Base-by-base conservation (phyloP, 1,140 invertebrate species). In the Heliconius nattereri region DNA sequence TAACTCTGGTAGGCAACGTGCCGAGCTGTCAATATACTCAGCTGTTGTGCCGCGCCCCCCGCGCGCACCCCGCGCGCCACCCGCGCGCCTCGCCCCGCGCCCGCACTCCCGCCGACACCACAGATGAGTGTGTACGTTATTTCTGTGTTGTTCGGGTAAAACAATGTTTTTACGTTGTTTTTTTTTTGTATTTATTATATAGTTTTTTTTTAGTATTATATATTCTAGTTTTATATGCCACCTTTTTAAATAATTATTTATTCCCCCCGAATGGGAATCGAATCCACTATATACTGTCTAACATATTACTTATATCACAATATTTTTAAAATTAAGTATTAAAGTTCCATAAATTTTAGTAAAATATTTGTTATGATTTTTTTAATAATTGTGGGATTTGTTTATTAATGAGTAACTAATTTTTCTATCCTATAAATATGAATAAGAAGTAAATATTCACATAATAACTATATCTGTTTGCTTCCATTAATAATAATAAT, bases 11-110 rank as follows among this genome's bases (percentile, higher is more conserved):
- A 85, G 89, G 87, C 90, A 94, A 91, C 91, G 91, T 91, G 92
- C 88, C 71, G 82, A 84, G 90, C 91, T 94, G 94, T 94, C 94
- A 94, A 95, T 95, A 95, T 94, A 94, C 89, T 94, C 94, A 94
- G 94, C 94, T 94, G 94, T 92, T 93, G 86, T 85, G 86, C 86
- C 86, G 84, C 86, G 16, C 86, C 85, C 87, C 86, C 16, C 86
- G 85, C 87, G 82, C 82, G 32, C 32, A 1, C 32, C n/a, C n/a
- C 32, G 32, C 32, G 32, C 85, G 37, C 86, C 84, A n/a, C n/a
- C n/a, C 32, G 32, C 32, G 32, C 85, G 37, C 86, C 84, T 85
- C 82, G 85, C 87, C 79, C 60, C 76, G 85, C 76, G 85, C 84
- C 85, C 86, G 60, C 87, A 74, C 84, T 73, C 81, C 80, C 78